These are phyloP conservation scores for Drosophila obscura DNA, from an alignment of 1,140 invertebrate genomes.

Conservation along the genomic window DNA sequence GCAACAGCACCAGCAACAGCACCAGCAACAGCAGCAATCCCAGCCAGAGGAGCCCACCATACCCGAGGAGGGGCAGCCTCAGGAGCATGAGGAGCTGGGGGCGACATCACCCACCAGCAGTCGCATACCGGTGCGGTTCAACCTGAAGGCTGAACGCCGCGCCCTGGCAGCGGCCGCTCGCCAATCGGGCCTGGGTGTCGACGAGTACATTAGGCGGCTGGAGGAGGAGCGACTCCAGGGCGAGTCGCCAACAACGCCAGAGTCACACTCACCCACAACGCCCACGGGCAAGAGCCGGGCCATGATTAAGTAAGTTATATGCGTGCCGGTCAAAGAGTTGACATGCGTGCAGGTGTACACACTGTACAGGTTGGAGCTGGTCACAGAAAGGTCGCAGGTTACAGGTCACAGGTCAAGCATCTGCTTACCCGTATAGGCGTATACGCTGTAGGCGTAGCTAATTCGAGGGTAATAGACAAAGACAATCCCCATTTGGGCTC, in stretches of 20 bases:
- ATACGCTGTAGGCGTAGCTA: conserved; percentile 25
- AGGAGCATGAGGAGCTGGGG: neutral
- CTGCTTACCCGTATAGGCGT: neutral
- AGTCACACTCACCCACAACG: conserved; percentile 24
- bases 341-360: conserved; percentile 32
- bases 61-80: conserved; percentile 39
- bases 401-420: conserved; percentile 59
- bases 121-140: conserved; percentile 78
- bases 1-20: conserved; percentile 47
- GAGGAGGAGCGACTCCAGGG: conserved; percentile 42
- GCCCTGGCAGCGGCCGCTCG: conserved; percentile 67
- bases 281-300: conserved; percentile 89
- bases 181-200: conserved; percentile 61
- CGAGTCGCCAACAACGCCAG: neutral
- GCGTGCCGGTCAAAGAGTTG: conserved; percentile 66
- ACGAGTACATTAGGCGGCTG: conserved; percentile 58
- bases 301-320: conserved; percentile 84
- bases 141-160: conserved; percentile 79
- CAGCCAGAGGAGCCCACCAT: conserved; percentile 57
- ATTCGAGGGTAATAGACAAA: conserved; percentile 27
- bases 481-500: conserved; percentile 28
- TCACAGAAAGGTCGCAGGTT: too few relatives aligned
- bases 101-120: conserved; percentile 58
- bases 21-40: conserved; percentile 41
- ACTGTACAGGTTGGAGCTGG: conserved; percentile 1